phyloP scores from a whole-genome alignment of 2,888 invertebrate genomes.

The Leptopilina drosophilae region DNA sequence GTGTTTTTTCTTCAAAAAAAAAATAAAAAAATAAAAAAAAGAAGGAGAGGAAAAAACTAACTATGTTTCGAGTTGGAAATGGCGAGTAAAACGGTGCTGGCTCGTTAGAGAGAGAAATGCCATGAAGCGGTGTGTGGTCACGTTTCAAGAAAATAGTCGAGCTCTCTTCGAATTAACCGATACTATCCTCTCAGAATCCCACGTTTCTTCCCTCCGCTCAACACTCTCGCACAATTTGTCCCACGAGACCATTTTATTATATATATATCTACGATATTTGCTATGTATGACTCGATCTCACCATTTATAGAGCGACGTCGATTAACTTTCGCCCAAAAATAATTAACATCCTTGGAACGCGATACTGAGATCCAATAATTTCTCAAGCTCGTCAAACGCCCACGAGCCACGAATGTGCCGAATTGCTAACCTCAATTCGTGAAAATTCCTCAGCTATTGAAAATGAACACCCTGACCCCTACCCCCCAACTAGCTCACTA shows the following conservation, averaged over 20 bases:
- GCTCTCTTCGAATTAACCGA: constrained; percentile 62
- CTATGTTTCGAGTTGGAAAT: constrained; percentile 68
- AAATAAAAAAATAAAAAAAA: too few relatives aligned
- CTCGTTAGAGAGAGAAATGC: constrained; percentile 63
- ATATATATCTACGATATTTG: background rate
- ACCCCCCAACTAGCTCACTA: too few relatives aligned
- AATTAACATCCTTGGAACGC: constrained; percentile 36
- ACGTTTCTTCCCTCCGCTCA: background rate
- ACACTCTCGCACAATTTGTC: background rate
- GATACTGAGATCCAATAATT: constrained; percentile 28
- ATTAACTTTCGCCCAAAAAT: constrained; percentile 19
- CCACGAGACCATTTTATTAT: background rate
- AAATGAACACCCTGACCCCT: background rate
- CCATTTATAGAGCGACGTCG: background rate
- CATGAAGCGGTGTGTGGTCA: constrained; percentile 58
- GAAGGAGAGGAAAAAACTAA: constrained; percentile 59
- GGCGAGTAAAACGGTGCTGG: constrained; percentile 70
- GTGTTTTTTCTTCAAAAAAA: too few relatives aligned
- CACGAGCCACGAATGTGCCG: background rate
- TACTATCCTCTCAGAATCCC: constrained; percentile 1
- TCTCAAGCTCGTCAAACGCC: constrained; percentile 10
- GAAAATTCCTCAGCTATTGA: background rate
- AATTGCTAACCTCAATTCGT: constrained; percentile 26
- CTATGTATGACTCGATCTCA: background rate
- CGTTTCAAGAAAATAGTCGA: constrained; percentile 61